Evolutionary conservation across 2,113 vertebrate species (phyloP).

Genomic region (Anolis sagrei): DNA sequence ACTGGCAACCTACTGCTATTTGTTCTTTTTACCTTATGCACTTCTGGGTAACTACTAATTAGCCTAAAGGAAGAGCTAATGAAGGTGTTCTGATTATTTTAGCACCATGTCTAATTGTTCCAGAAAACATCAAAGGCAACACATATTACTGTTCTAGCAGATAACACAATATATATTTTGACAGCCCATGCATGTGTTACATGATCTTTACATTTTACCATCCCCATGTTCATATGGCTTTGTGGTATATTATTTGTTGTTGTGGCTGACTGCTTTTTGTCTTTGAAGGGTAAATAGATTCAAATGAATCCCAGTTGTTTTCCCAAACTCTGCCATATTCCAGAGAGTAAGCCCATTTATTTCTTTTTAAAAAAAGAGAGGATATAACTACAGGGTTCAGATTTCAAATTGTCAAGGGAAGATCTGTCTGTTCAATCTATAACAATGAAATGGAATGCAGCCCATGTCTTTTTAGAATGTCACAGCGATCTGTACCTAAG

Average conservation of each 20-base stretch:
- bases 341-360: neutral
- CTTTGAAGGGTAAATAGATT: neutral
- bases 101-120: neutral
- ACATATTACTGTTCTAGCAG: neutral
- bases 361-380: neutral
- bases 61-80: neutral
- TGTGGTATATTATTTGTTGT: neutral
- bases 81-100: conserved; percentile 2
- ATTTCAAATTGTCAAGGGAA: neutral
- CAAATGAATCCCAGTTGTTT: neutral
- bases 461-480: too few relatives aligned
- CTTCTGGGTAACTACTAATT: neutral
- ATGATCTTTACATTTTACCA: neutral
- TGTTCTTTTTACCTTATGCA: neutral
- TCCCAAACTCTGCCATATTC: neutral
- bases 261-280: neutral
- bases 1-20: neutral
- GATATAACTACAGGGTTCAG: neutral
- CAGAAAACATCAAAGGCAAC: neutral
- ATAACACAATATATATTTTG: neutral
- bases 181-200: too few relatives aligned
- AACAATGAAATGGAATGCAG: neutral
- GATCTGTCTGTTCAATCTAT: neutral
- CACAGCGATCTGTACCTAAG: too few relatives aligned
- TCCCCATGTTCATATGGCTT: neutral